These are phyloP conservation scores for Gallinago solitaria DNA, from an alignment of 2,797 vertebrate species.

Conservation along the genomic window DNA sequence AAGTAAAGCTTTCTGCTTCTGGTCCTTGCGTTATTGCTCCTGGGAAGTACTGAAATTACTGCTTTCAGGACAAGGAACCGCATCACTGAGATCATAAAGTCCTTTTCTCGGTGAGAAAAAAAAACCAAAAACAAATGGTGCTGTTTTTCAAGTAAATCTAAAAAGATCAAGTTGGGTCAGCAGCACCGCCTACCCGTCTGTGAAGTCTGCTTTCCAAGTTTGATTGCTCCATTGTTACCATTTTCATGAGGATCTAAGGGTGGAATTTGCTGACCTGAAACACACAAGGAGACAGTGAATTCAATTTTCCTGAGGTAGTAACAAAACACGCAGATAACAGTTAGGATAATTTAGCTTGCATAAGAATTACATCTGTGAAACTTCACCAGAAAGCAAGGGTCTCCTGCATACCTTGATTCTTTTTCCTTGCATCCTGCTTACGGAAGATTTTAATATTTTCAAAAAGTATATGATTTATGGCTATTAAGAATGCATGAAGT, in stretches of 20 bases:
- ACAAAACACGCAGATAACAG: neutral
- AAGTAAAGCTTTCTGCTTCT: slow-evolving; percentile 34
- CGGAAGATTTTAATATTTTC: neutral
- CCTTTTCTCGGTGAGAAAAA: slow-evolving; percentile 11
- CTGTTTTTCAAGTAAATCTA: slow-evolving; percentile 55
- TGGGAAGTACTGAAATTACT: neutral
- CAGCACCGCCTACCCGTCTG: slow-evolving; percentile 87
- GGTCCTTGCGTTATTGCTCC: slow-evolving; percentile 21
- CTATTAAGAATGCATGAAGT: neutral
- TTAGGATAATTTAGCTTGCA: neutral
- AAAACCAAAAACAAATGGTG: neutral
- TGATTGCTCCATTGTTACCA: slow-evolving; percentile 89
- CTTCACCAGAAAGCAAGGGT: neutral
- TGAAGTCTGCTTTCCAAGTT: slow-evolving; percentile 82
- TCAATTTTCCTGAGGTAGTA: neutral
- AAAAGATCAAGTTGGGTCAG: slow-evolving; percentile 74
- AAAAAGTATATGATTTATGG: neutral
- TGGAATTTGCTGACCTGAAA: slow-evolving; percentile 93
- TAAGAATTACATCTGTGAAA: neutral
- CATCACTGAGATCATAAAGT: neutral
- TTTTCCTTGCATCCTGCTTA: neutral
- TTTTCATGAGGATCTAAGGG: slow-evolving; percentile 90
- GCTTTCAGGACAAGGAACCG: slow-evolving; percentile 31
- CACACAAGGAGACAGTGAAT: slow-evolving; percentile 28
- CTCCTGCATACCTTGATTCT: neutral